Conservation (phyloP, 37 sponge, comb jelly and placozoan species). For the Hormiphora californensis region DNA sequence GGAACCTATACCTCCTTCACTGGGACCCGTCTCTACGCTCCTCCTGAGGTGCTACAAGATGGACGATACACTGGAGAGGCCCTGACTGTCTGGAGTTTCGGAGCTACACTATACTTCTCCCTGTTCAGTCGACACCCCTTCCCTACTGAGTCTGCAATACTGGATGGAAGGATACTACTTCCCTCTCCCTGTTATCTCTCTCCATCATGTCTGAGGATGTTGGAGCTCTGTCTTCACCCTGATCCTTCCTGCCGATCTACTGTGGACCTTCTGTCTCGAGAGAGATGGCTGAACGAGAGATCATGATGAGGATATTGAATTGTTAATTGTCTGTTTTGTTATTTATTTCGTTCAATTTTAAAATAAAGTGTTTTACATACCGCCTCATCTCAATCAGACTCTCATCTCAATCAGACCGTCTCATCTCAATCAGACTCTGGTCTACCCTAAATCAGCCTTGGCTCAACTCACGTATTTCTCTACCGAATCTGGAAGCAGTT, state of each 20-base stretch:
- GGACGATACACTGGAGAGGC: slow-evolving; percentile 16
- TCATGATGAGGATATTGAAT: too few relatives aligned
- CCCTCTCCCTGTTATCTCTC: background rate
- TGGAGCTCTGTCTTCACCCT: background rate
- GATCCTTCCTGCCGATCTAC: background rate
- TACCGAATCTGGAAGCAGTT: too few relatives aligned
- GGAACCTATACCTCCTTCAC: slow-evolving; percentile 21
- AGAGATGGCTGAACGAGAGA: background rate
- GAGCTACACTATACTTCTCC: slow-evolving; percentile 25
- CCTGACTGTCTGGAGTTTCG: slow-evolving; percentile 46
- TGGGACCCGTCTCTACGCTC: slow-evolving; percentile 49
- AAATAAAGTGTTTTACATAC: too few relatives aligned
- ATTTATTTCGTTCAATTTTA: too few relatives aligned
- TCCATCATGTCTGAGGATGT: background rate
- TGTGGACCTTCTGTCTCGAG: background rate
- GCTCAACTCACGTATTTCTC: too few relatives aligned
- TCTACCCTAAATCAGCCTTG: too few relatives aligned
- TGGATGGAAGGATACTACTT: background rate
- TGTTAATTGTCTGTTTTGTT: too few relatives aligned
- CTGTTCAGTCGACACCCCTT: slow-evolving; percentile 37
- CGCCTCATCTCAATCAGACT: too few relatives aligned
- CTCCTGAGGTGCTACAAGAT: background rate
- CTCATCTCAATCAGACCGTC: too few relatives aligned
- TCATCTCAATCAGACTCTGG: too few relatives aligned
- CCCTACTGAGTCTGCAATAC: background rate